These are phyloP conservation scores for Parazoanthus atlanticus DNA, from an alignment of 92 coral and sea anemone species.

Conservation along the genomic window DNA sequence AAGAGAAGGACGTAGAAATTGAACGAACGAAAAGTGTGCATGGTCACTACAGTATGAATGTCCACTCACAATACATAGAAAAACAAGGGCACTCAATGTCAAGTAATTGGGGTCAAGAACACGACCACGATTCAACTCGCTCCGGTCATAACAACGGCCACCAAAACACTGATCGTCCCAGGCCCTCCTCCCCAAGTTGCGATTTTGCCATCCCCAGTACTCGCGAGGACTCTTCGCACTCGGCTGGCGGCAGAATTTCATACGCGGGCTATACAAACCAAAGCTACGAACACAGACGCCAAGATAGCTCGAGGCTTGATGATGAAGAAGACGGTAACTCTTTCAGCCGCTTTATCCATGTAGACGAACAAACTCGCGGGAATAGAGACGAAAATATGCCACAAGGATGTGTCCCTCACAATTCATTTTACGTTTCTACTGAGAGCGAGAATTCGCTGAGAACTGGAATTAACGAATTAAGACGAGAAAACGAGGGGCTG, in stretches of 20 bases:
- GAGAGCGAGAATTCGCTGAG: slow-evolving; percentile 63
- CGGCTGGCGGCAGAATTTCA: neutral
- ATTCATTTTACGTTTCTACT: slow-evolving; percentile 39
- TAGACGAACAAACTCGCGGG: neutral
- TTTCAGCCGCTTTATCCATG: slow-evolving; percentile 1
- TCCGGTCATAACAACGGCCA: neutral
- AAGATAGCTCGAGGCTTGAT: neutral
- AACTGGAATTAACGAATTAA: slow-evolving; percentile 62
- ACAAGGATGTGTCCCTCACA: neutral
- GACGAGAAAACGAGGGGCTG: slow-evolving; percentile 85
- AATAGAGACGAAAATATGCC: slow-evolving; percentile 17
- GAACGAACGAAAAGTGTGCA: slow-evolving; percentile 22
- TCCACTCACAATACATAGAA: slow-evolving; percentile 17
- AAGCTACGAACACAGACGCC: neutral
- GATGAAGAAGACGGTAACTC: slow-evolving; percentile 5
- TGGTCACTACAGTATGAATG: neutral
- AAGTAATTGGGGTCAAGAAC: neutral
- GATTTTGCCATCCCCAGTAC: neutral
- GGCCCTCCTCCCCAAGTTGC: neutral
- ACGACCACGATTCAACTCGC: neutral
- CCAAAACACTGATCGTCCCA: neutral
- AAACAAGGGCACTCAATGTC: neutral
- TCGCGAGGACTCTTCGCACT: neutral
- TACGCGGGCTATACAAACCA: neutral
- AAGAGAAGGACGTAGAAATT: slow-evolving; percentile 19